Base-by-base conservation (phyloP, 2,113 vertebrate species). In the Eudyptes chrysolophus region DNA sequence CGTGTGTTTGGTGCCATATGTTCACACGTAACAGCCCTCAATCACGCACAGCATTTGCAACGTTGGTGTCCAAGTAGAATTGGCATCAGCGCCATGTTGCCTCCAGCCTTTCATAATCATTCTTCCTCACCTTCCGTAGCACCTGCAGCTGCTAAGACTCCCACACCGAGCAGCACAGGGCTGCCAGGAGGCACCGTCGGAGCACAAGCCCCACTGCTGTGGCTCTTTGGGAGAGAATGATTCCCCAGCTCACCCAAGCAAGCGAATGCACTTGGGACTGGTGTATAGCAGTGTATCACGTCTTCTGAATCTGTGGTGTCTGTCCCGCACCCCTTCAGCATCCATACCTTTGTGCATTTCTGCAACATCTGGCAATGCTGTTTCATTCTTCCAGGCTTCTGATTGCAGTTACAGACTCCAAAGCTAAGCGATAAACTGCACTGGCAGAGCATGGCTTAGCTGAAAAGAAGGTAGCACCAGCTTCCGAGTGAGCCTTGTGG, bases 161-260 rank as follows among this genome's bases (percentile, higher is more conserved):
- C 8, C n/a, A 9, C 16, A 4, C 16, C 0, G 0, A 44, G 26
- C 36, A 3, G 54, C 11, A 1, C 27, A 4, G 24, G 30, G 42
- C 88, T 49, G 72, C n/a, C 48, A 8, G 24, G 40, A 48, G 34
- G 70, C 40, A 18, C 40, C 1, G 6, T 4, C 3, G 3, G 12
- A 60, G 16, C 64, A 18, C 3, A 2, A 20, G 38, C 16, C 57
- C 27, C 22, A 1, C 17, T 6, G 16, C 75, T 11, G 54, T 11
- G 54, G 32, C 38, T 16, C 52, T 29, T 18, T 4, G 30, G n/a
- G 32, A 44, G 22, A 58, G 51, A 44, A 15, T 5, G 1, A 11
- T 18, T 49, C 29, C 49, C 40, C 19, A 24, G 8, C 16, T 42
- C 0, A 1, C 32, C 52, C 20, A 8, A 19, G 75, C 38, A 21